A percentile compares a stretch with the other conserved stretches of the same genome.
phyloP scores from a whole-genome alignment of 64 coral and sea anemone species.

The Actinia tenebrosa region DNA sequence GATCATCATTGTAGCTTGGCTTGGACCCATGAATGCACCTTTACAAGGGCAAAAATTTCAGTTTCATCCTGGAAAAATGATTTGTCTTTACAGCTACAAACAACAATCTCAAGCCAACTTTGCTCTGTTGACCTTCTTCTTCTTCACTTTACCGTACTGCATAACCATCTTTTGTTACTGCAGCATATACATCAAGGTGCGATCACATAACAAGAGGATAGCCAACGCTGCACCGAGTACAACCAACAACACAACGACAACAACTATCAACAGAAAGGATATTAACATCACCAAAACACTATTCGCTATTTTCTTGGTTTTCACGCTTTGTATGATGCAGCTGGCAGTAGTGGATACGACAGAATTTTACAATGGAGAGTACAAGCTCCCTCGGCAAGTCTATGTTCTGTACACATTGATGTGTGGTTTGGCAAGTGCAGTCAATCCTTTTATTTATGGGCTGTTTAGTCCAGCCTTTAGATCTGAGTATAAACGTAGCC shows the following conservation, averaged over 20 bases:
- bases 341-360: background rate
- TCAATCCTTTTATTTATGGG: too few species aligned
- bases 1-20: background rate
- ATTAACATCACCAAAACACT: too few species aligned
- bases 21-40: background rate
- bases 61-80: background rate
- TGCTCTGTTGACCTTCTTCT: background rate
- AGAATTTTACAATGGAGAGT: constrained; percentile 3
- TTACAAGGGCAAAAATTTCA: background rate
- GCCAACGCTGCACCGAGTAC: too few species aligned
- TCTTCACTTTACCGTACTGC: constrained; percentile 5
- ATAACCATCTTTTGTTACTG: constrained; percentile 1
- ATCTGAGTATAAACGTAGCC: too few species aligned
- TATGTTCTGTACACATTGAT: too few species aligned
- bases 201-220: too few species aligned
- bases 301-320: background rate
- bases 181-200: too few species aligned
- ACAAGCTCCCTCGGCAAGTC: background rate
- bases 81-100: background rate
- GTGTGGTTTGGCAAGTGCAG: too few species aligned
- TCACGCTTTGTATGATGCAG: constrained; percentile 7
- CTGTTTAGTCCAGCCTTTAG: too few species aligned
- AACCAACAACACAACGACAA: too few species aligned
- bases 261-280: too few species aligned
- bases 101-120: background rate